These are phyloP conservation scores for Apis cerana DNA, from an alignment of 1,140 invertebrate species.

Conservation along the genomic window DNA sequence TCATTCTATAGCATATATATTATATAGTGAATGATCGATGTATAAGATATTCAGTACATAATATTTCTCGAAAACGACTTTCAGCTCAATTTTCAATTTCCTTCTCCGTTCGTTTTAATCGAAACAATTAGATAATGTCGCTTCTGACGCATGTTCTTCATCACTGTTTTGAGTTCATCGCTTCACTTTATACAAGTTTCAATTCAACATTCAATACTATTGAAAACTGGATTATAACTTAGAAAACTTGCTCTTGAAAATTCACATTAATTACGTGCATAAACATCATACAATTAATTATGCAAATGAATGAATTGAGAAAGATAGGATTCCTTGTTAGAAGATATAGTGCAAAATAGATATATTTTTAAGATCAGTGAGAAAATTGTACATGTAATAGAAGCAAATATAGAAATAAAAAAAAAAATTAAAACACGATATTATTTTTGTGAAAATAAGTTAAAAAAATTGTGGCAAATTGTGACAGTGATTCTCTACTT, in stretches of 20 bases:
- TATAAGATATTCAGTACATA: neutral
- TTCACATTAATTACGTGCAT: conserved; percentile 11
- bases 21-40: conserved; percentile 13
- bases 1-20: no score
- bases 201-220: neutral
- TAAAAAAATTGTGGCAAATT: neutral
- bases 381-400: neutral
- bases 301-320: conserved; percentile 18
- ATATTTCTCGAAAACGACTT: neutral
- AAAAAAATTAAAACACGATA: neutral
- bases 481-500: no score
- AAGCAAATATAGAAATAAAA: neutral
- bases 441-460: neutral
- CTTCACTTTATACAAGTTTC: neutral
- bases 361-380: neutral
- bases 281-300: conserved; percentile 2
- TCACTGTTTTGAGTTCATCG: neutral
- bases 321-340: neutral
- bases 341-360: neutral
- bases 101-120: conserved; percentile 1
- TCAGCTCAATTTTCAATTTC: conserved; percentile 15
- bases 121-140: conserved; percentile 11
- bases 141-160: neutral
- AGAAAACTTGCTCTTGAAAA: neutral
- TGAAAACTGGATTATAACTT: neutral